A percentile compares a stretch with the other conserved stretches of the same genome.
These are phyloP conservation scores for Balaeniceps rex DNA, from an alignment of 2,113 vertebrate species.

Conservation along the genomic window DNA sequence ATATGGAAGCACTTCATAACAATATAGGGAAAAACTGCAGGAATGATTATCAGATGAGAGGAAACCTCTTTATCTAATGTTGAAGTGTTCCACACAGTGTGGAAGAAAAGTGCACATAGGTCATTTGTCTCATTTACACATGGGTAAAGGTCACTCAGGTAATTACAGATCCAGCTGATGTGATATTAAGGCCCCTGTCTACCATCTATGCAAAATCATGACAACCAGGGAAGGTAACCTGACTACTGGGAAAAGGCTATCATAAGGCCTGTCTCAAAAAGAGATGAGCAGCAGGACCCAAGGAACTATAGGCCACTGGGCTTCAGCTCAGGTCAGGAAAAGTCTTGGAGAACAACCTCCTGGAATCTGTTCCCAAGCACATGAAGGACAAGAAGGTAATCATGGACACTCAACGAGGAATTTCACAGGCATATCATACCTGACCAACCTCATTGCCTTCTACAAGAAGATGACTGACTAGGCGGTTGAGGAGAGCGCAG, in stretches of 20 bases:
- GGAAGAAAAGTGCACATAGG: neutral
- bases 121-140: neutral
- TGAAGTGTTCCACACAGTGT: neutral
- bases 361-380: neutral
- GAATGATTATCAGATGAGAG: neutral
- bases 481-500: neutral
- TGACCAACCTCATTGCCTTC: neutral
- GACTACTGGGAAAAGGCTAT: neutral
- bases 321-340: neutral
- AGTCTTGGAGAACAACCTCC: neutral
- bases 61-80: neutral
- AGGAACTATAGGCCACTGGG: neutral
- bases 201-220: neutral
- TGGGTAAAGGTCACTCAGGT: neutral
- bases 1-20: neutral
- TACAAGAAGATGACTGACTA: neutral
- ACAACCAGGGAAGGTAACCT: neutral
- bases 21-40: neutral
- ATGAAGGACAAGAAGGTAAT: neutral
- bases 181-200: neutral
- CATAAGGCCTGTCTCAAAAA: neutral
- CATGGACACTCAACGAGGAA: neutral
- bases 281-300: neutral
- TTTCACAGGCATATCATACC: neutral
- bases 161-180: neutral